phyloP scores from a whole-genome alignment of 2,888 invertebrate genomes.

The Trisateles emortualis region DNA sequence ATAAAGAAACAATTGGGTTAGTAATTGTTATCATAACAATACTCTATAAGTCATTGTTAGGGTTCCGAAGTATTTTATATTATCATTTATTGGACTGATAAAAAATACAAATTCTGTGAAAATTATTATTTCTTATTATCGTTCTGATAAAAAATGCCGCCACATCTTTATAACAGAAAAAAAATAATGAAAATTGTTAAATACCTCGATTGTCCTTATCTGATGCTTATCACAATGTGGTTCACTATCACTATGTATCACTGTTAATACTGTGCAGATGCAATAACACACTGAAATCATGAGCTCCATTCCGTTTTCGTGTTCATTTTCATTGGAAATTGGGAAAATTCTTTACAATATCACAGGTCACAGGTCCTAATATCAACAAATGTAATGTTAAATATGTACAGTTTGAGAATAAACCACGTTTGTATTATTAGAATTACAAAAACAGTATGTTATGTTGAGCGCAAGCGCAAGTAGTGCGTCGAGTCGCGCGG shows the following conservation, averaged over 20 bases:
- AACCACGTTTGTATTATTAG: constrained; percentile 56
- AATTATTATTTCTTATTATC: constrained; percentile 7
- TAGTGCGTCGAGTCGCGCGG: constrained; percentile 61
- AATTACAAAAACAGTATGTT: constrained; percentile 74
- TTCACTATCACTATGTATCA: constrained; percentile 84
- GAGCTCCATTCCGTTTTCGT: constrained; percentile 81
- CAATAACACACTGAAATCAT: constrained; percentile 82
- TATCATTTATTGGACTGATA: background rate
- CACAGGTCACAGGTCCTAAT: constrained; percentile 70
- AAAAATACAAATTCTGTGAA: constrained; percentile 5
- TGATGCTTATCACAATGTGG: constrained; percentile 76
- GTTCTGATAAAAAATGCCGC: constrained; percentile 8
- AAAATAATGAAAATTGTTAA: constrained; percentile 46
- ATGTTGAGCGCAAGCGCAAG: constrained; percentile 78
- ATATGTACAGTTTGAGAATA: constrained; percentile 40
- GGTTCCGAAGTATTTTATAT: background rate
- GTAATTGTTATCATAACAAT: background rate
- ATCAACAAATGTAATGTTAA: constrained; percentile 34
- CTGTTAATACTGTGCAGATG: constrained; percentile 74
- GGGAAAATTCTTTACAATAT: constrained; percentile 59
- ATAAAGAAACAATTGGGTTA: constrained; percentile 8
- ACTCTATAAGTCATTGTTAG: background rate
- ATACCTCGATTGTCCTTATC: constrained; percentile 80
- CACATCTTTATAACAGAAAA: constrained; percentile 22
- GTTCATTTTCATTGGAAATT: constrained; percentile 71